Conservation (phyloP, 2,113 vertebrate genomes). For the Alosa alosa region DNA sequence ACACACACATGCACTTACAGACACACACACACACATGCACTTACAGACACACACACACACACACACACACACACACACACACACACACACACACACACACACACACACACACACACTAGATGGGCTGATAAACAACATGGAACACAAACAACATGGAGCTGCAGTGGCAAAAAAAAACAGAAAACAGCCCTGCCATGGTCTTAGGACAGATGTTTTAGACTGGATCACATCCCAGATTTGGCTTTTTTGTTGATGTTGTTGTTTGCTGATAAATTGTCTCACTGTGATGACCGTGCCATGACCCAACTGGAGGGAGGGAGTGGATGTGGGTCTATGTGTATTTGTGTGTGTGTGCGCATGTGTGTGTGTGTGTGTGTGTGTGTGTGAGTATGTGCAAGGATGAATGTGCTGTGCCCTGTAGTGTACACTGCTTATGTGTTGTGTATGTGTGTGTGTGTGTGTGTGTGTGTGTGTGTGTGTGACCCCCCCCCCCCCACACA, state of each 20-base stretch:
- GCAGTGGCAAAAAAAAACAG: not conserved
- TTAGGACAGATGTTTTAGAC: not conserved
- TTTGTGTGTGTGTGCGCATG: not conserved
- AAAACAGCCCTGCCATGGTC: not conserved
- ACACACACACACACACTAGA: not conserved
- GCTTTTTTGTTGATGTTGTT: constrained; percentile 1
- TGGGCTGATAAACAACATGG: not conserved
- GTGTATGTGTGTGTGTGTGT: not conserved
- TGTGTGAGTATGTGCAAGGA: not conserved
- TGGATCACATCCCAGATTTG: not conserved
- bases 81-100: not conserved
- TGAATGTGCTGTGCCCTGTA: not conserved
- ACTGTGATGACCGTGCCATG: not conserved
- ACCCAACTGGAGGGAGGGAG: not conserved
- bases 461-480: not conserved
- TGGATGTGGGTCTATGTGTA: not conserved
- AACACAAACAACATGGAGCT: not conserved
- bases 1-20: not conserved
- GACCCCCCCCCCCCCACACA: not conserved
- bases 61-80: not conserved
- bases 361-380: not conserved
- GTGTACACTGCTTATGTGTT: not conserved
- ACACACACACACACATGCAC: not conserved
- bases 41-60: not conserved
- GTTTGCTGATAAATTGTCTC: not conserved